These are phyloP conservation scores for Ophthalmolycus amberensis DNA, from an alignment of 2,113 vertebrate species.

Conservation along the genomic window DNA sequence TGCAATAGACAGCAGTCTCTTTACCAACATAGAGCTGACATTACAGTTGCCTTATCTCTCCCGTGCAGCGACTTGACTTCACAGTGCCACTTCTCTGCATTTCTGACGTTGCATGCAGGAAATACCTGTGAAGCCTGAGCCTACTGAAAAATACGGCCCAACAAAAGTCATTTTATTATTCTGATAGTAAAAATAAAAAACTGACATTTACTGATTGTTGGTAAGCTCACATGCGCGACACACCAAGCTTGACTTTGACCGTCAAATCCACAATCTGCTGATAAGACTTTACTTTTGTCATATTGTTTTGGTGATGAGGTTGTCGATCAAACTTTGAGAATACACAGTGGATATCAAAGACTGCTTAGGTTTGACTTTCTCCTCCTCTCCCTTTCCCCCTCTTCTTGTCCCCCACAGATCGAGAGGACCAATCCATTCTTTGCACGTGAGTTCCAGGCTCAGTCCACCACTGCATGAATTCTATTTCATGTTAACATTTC, in stretches of 20 bases:
- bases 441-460: constrained; percentile 92
- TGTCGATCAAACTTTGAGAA: constrained; percentile 22
- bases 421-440: constrained; percentile 99
- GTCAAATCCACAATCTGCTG: constrained; percentile 13
- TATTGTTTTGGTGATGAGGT: not conserved
- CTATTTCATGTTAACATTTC: not conserved
- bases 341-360: constrained; percentile 18
- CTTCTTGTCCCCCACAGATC: constrained; percentile 86
- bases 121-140: constrained; percentile 16
- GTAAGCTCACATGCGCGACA: not conserved
- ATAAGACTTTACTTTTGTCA: not conserved
- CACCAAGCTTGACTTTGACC: constrained; percentile 12
- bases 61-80: constrained; percentile 23
- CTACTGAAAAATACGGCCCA: not conserved
- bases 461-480: not conserved
- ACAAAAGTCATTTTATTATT: not conserved
- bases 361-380: constrained; percentile 28
- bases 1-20: not conserved
- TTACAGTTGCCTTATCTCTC: constrained; percentile 33
- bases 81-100: not conserved
- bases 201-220: constrained; percentile 25
- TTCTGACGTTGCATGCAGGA: not conserved
- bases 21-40: constrained; percentile 14
- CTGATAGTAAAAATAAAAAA: constrained; percentile 7
- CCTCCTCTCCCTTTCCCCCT: not conserved